Evolutionary conservation across 2,113 vertebrate species (phyloP).

Genomic region (Heteronetta atricapilla): DNA sequence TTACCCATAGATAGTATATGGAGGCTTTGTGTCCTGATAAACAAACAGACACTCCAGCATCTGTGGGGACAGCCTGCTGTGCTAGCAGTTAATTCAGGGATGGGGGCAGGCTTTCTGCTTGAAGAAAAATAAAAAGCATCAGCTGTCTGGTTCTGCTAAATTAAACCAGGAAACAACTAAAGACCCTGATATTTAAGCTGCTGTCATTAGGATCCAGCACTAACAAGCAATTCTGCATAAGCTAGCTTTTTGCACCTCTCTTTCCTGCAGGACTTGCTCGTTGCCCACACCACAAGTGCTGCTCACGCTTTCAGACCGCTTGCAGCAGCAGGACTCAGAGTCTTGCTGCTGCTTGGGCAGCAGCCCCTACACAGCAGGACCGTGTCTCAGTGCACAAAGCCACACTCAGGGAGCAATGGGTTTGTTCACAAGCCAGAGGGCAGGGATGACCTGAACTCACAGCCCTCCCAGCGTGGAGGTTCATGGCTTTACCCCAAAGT

Average conservation of each 20-base stretch:
- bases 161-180: background rate
- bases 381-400: background rate
- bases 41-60: background rate
- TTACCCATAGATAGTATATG: background rate
- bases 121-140: constrained; percentile 15
- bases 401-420: accelerated
- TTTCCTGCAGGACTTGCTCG: background rate
- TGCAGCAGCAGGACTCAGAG: background rate
- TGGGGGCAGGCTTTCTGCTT: background rate
- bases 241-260: background rate
- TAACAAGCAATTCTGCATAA: background rate
- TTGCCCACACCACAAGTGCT: accelerated
- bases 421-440: background rate
- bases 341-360: background rate
- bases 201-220: background rate
- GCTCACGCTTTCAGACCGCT: accelerated
- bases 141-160: constrained; percentile 34
- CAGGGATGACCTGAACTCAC: background rate
- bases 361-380: background rate
- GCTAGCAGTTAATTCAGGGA: background rate
- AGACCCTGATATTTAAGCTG: background rate
- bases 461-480: background rate
- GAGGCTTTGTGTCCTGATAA: background rate
- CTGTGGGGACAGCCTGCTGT: background rate
- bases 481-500: background rate